A percentile compares a stretch with the other conserved stretches of the same genome.
Evolutionary conservation across 2,888 invertebrate species (phyloP).

Genomic region (Odiellus spinosus): DNA sequence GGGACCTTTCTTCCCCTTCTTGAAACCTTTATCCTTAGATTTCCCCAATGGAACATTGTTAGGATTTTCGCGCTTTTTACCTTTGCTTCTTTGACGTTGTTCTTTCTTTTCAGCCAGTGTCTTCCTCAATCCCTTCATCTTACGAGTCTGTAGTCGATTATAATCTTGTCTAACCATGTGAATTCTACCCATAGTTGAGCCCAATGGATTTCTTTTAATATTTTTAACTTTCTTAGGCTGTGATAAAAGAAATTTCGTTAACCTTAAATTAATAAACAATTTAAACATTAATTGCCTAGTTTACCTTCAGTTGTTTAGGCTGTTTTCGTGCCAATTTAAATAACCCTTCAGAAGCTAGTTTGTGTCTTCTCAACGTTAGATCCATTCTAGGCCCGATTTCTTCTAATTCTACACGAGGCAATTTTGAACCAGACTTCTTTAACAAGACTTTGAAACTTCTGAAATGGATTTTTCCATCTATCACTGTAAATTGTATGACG

Average conservation of each 20-base stretch:
- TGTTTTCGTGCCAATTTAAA: slow-evolving; percentile 52
- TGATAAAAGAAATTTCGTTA: slow-evolving; percentile 19
- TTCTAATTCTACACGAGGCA: slow-evolving; percentile 76
- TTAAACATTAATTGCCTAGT: too few relatives aligned
- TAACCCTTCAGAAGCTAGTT: slow-evolving; percentile 75
- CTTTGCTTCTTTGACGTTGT: background rate
- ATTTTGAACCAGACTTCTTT: slow-evolving; percentile 77
- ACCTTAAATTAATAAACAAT: too few relatives aligned
- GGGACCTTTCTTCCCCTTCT: too few relatives aligned
- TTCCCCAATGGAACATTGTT: too few relatives aligned
- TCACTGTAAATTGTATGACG: slow-evolving; percentile 72
- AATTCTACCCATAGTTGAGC: slow-evolving; percentile 73
- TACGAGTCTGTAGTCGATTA: slow-evolving; percentile 66
- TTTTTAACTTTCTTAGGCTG: slow-evolving; percentile 76
- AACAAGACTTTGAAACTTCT: slow-evolving; percentile 45
- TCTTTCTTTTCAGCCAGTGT: slow-evolving; percentile 2
- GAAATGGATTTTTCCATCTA: slow-evolving; percentile 34
- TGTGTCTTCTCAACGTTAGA: slow-evolving; percentile 64
- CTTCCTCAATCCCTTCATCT: slow-evolving; percentile 74
- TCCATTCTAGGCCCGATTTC: slow-evolving; percentile 89
- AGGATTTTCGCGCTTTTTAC: too few relatives aligned
- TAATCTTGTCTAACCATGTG: slow-evolving; percentile 85
- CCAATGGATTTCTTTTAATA: slow-evolving; percentile 66
- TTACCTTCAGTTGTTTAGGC: slow-evolving; percentile 57
- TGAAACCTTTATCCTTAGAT: too few relatives aligned